Evolutionary conservation across 2,888 invertebrate species (phyloP), one percentile per base, ranked within the genome.

Genomic region (Pandemis cinnamomeana): DNA sequence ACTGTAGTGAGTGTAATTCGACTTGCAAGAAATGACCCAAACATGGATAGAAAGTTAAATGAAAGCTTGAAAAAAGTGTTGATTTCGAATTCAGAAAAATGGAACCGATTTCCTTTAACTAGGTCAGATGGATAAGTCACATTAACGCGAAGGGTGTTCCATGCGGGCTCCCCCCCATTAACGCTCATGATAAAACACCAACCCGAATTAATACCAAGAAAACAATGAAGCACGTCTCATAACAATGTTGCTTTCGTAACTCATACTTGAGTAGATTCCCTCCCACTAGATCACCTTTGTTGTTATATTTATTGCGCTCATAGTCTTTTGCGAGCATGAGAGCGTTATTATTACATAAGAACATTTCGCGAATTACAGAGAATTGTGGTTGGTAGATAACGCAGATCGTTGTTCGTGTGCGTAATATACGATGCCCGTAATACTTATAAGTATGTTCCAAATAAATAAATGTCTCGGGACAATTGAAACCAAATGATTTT

Each of bases 191-290:
- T 73, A 70, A 70, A 73, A 69, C 27, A 72, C 63, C 55, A 63
- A 64, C 68, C 69, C 58, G 44, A 69, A 73, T 74, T 74, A 74
- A 71, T 67, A 70, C 61, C 51, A 55, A 62, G 61, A 51, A 69
- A 74, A 74, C 71, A 74, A 74, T 71, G 70, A 70, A 74, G 70
- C 69, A 61, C 69, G 69, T 71, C 53, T 67, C 67, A 8, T 41
- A 71, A 74, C 67, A 71, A 71, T 60, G 66, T 71, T 72, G 55
- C 62, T 58, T 74, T 74, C 71, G 55, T 53, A 66, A 66, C 66
- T 66, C 15, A 44, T 68, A 68, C 44, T 68, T 68, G 55, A 68
- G 67, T 68, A 58, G 64, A 53, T 58, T 66, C 69, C 41, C 68
- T 63, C 66, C 20, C 61, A 62, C 44, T 70, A 73, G 69, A 70